Evolutionary conservation across 1,140 invertebrate genomes (phyloP).

Genomic region (Leptonema lineaticorne): DNA sequence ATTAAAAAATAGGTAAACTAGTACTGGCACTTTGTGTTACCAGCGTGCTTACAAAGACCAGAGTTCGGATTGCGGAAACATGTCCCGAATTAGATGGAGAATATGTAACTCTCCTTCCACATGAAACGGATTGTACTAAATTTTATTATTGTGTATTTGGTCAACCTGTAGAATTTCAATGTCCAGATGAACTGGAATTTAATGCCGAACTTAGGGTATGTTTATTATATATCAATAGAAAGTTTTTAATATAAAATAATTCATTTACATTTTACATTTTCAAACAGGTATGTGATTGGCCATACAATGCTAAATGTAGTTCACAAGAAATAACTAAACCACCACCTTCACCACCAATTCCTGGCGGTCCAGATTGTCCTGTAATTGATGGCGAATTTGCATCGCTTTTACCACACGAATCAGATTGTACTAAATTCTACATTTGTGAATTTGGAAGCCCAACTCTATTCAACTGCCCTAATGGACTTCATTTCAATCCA

Average conservation of each 20-base stretch:
- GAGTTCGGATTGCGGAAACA: not conserved
- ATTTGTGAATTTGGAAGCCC: constrained; percentile 48
- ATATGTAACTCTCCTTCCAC: constrained; percentile 40
- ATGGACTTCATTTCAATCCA: constrained; percentile 50
- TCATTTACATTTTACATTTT: no score
- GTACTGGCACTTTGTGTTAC: not conserved
- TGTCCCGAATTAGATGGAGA: constrained; percentile 15
- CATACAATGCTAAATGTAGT: not conserved
- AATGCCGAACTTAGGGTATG: not conserved
- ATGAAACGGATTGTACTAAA: constrained; percentile 48
- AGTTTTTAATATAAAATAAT: no score
- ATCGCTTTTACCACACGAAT: constrained; percentile 46
- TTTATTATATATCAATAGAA: no score
- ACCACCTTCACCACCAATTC: not conserved
- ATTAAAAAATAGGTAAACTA: not conserved
- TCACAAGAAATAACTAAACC: not conserved
- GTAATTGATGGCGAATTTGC: not conserved
- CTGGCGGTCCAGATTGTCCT: not conserved
- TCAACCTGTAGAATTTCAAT: constrained; percentile 36
- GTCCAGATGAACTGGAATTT: not conserved
- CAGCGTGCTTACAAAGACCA: not conserved
- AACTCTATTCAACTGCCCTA: constrained; percentile 48
- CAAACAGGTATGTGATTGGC: not conserved
- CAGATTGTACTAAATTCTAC: constrained; percentile 53
- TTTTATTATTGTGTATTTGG: constrained; percentile 55